A percentile compares a stretch with the other conserved stretches of the same genome.
phyloP scores from a whole-genome alignment of 2,888 invertebrate species.

The Acanthoscelides obtectus region DNA sequence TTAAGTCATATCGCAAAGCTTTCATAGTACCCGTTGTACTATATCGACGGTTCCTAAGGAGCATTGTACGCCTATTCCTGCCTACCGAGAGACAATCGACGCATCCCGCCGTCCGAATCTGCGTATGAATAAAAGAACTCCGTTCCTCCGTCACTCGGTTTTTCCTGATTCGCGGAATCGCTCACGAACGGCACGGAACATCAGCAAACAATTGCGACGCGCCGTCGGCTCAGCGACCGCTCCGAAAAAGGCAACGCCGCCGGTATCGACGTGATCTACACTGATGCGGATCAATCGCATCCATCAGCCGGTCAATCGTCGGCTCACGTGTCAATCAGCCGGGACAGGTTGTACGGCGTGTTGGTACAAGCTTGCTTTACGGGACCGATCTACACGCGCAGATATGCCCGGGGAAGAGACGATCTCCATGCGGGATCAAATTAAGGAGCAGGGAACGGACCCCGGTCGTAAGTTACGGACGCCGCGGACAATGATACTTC shows the following conservation, averaged over 20 bases:
- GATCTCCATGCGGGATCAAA: neutral
- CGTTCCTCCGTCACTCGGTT: neutral
- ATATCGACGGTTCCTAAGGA: neutral
- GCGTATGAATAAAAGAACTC: neutral
- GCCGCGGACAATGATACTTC: neutral
- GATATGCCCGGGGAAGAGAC: neutral
- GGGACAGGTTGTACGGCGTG: slow-evolving; percentile 27
- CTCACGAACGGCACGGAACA: neutral
- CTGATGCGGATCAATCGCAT: slow-evolving; percentile 49
- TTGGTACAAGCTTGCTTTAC: slow-evolving; percentile 46
- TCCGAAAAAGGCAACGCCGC: slow-evolving; percentile 34
- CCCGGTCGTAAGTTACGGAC: neutral
- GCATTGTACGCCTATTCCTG: neutral
- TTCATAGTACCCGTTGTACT: too few relatives aligned
- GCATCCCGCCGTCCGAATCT: neutral
- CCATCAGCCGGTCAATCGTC: slow-evolving; percentile 48
- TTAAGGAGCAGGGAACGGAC: neutral
- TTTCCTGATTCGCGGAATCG: neutral
- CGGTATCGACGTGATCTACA: slow-evolving; percentile 46
- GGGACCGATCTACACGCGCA: slow-evolving; percentile 14
- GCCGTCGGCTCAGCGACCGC: slow-evolving; percentile 10
- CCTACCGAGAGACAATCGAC: neutral
- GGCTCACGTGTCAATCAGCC: slow-evolving; percentile 48
- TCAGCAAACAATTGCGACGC: slow-evolving; percentile 31
- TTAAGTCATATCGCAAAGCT: too few relatives aligned